Percentiles rank a stretch among this genome's conserved stretches.
Conservation (phyloP, 2,888 invertebrate species). For the Drosophila fulvimacula region DNA sequence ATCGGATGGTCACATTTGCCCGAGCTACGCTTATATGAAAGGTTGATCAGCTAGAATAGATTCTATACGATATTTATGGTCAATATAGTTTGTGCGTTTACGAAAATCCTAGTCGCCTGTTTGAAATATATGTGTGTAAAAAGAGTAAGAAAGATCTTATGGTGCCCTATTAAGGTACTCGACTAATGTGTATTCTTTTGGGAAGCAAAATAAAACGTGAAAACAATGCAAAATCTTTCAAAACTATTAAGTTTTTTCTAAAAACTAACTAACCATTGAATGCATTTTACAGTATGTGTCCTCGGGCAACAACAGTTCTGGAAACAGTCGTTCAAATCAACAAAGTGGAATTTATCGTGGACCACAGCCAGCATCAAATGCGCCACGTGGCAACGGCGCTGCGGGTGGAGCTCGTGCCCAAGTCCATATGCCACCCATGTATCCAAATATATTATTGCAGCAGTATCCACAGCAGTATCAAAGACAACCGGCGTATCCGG, state of each 20-base stretch:
- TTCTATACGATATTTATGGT: background rate
- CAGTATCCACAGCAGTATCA: conserved; percentile 74
- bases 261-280: background rate
- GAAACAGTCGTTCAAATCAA: conserved; percentile 77
- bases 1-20: no score
- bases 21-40: no score
- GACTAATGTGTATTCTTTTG: no score
- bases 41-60: background rate
- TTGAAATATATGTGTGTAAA: background rate
- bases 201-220: no score
- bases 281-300: conserved; percentile 74
- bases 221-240: no score
- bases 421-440: conserved; percentile 78
- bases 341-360: conserved; percentile 80
- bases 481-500: conserved; percentile 75
- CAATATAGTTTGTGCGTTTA: no score
- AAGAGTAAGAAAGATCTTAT: no score
- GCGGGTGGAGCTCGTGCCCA: conserved; percentile 63
- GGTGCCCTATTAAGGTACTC: no score
- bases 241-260: no score
- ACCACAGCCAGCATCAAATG: conserved; percentile 72
- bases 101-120: no score
- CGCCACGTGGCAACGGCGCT: conserved; percentile 46
- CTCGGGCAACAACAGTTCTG: conserved; percentile 77
- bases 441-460: conserved; percentile 78